Percentiles rank a stretch among this genome's conserved stretches.
Conservation (phyloP, 2,113 vertebrate genomes). For the Heteronetta atricapilla region DNA sequence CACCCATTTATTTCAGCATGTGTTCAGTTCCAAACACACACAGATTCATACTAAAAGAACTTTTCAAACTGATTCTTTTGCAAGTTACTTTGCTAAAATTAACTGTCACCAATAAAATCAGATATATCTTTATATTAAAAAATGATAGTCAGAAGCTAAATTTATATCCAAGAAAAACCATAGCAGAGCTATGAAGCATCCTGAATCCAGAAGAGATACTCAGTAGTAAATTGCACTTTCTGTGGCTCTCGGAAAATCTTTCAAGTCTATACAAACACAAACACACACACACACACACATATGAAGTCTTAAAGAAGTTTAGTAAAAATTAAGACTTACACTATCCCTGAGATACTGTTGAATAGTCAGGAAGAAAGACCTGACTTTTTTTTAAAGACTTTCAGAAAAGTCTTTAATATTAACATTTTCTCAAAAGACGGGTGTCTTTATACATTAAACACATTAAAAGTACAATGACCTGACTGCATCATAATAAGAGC, state of each 20-base stretch:
- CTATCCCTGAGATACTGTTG: not conserved
- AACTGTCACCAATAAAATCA: not conserved
- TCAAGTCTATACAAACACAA: not conserved
- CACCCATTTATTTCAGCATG: not conserved
- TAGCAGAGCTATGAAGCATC: not conserved
- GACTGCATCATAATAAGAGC: not conserved
- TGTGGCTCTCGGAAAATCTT: not conserved
- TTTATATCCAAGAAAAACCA: not conserved
- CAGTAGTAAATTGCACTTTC: not conserved
- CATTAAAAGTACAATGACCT: rapidly evolving
- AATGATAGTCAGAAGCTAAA: rapidly evolving
- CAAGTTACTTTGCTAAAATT: not conserved
- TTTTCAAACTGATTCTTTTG: not conserved
- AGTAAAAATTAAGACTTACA: not conserved
- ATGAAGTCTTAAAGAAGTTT: not conserved
- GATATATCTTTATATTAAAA: not conserved
- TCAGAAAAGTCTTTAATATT: not conserved
- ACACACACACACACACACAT: too few species aligned
- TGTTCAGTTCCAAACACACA: not conserved
- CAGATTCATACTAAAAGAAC: not conserved
- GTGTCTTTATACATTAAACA: not conserved
- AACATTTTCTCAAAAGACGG: not conserved
- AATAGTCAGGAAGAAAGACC: not conserved
- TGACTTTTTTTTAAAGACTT: too few species aligned
- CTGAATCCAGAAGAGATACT: not conserved